Conservation (phyloP, 2,888 invertebrate species). For the Callyntrura guangdongensis region DNA sequence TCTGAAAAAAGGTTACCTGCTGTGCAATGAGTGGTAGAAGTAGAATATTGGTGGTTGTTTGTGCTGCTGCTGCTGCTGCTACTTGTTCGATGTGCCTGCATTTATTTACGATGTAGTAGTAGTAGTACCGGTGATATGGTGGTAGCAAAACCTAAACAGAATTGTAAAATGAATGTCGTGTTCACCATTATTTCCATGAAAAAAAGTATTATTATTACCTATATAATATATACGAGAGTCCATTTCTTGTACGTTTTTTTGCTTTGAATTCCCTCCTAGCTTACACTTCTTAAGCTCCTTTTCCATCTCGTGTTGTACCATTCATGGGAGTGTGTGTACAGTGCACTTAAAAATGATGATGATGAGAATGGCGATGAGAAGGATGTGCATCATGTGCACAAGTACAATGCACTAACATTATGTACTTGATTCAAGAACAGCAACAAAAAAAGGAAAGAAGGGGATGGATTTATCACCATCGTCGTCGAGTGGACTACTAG, state of each 20-base stretch:
- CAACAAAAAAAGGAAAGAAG: slow-evolving; percentile 19
- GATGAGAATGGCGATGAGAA: not conserved
- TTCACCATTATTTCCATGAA: slow-evolving; percentile 24
- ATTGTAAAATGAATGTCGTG: slow-evolving; percentile 52
- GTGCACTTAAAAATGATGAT: slow-evolving; percentile 52
- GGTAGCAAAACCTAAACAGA: slow-evolving; percentile 24
- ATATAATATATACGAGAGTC: slow-evolving; percentile 43
- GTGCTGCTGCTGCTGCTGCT: slow-evolving; percentile 28
- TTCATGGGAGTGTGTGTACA: slow-evolving; percentile 53
- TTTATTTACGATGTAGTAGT: not conserved
- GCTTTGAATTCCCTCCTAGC: not conserved
- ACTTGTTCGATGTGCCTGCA: not conserved
- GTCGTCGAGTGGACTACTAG: not conserved
- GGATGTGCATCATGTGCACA: slow-evolving; percentile 42
- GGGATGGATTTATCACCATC: slow-evolving; percentile 8
- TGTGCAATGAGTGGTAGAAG: slow-evolving; percentile 76
- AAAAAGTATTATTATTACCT: slow-evolving; percentile 21
- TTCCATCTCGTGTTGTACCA: slow-evolving; percentile 51
- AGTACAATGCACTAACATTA: slow-evolving; percentile 50
- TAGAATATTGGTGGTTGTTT: slow-evolving; percentile 36
- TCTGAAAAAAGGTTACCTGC: slow-evolving; percentile 84
- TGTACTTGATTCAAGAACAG: slow-evolving; percentile 49
- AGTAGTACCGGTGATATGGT: not conserved
- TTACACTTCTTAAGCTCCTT: not conserved
- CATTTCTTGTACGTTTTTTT: slow-evolving; percentile 22